phyloP scores from a whole-genome alignment of 2,113 vertebrate species.

The Picathartes gymnocephalus region DNA sequence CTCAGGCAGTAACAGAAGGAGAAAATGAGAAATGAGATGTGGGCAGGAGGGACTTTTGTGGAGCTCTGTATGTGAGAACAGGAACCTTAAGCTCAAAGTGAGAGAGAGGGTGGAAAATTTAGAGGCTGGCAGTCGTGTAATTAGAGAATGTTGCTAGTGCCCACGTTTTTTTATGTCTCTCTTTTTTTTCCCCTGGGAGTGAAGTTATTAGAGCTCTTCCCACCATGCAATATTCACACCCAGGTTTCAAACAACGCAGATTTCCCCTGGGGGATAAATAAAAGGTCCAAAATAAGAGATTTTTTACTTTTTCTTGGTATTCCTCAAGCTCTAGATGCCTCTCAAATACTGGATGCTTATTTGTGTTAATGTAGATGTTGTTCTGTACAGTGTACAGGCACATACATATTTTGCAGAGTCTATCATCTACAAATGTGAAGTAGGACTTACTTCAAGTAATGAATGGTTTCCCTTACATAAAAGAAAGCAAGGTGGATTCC shows the following conservation, averaged over 20 bases:
- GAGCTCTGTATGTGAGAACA: background rate
- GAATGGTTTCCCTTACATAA: background rate
- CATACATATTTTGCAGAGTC: background rate
- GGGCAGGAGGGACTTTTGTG: background rate
- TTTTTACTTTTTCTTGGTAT: background rate
- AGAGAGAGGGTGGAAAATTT: background rate
- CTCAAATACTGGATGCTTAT: background rate
- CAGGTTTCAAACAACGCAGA: background rate
- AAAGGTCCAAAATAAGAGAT: background rate
- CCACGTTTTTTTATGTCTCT: background rate
- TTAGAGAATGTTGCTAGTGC: background rate
- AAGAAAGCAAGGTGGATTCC: background rate
- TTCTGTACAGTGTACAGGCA: background rate
- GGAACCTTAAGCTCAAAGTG: background rate
- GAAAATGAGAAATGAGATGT: slow-evolving; percentile 37
- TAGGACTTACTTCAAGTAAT: background rate
- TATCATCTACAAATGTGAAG: background rate
- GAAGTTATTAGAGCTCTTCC: background rate
- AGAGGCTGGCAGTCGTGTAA: background rate
- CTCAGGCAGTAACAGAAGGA: slow-evolving; percentile 26
- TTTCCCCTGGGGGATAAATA: background rate
- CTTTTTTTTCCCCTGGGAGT: background rate
- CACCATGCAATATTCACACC: background rate
- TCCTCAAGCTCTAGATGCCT: background rate
- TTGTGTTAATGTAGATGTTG: background rate